These are phyloP conservation scores for Drosophila aldrichi DNA, from an alignment of 2,888 invertebrate genomes.

Conservation along the genomic window DNA sequence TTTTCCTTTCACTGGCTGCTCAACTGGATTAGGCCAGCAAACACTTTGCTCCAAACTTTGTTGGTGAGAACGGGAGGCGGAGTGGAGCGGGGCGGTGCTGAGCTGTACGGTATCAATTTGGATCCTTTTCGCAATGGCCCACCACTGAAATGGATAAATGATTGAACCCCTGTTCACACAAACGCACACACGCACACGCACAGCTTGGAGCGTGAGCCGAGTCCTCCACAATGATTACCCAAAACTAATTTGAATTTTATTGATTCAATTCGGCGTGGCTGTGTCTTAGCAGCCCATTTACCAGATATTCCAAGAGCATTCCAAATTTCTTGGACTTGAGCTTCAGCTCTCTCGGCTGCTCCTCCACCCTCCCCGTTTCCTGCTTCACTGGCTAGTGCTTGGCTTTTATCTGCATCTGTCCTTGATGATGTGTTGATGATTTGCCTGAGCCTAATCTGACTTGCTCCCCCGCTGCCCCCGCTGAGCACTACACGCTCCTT, in stretches of 20 bases:
- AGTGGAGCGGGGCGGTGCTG: neutral
- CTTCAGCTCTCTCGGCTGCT: neutral
- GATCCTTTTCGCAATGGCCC: constrained; percentile 48
- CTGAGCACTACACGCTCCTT: too few species aligned
- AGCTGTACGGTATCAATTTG: constrained; percentile 47
- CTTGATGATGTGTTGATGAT: constrained; percentile 63
- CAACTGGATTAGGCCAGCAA: constrained; percentile 69
- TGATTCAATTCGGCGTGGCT: constrained; percentile 65
- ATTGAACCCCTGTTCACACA: constrained; percentile 58
- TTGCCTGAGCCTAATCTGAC: constrained; percentile 52
- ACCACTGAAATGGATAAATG: constrained; percentile 78
- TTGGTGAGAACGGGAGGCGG: constrained; percentile 11
- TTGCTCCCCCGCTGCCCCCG: neutral
- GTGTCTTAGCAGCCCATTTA: constrained; percentile 50
- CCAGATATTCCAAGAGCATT: constrained; percentile 22
- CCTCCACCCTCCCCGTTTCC: neutral
- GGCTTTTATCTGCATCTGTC: constrained; percentile 55
- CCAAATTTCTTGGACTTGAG: constrained; percentile 12
- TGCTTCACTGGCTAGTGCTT: neutral
- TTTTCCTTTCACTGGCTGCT: constrained; percentile 56
- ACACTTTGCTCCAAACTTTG: constrained; percentile 58
- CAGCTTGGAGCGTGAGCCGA: neutral
- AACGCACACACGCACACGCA: neutral
- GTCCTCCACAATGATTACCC: constrained; percentile 68
- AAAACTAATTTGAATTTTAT: constrained; percentile 83